These are phyloP conservation scores for Neoascia interrupta DNA, from an alignment of 2,888 invertebrate genomes.

Conservation along the genomic window DNA sequence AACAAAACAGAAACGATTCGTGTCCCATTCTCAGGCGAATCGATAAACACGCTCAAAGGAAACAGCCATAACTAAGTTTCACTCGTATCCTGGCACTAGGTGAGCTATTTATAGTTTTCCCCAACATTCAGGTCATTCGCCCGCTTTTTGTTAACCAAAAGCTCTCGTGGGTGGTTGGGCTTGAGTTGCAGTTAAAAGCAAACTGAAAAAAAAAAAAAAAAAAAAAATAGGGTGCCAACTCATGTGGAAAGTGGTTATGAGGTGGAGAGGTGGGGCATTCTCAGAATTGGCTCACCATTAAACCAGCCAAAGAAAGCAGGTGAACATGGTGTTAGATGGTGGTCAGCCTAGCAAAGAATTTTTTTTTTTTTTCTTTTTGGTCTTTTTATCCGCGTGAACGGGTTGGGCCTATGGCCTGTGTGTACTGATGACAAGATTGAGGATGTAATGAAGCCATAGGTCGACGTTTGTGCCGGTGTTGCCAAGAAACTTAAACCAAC, in stretches of 20 bases:
- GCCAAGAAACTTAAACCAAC: slow-evolving; percentile 44
- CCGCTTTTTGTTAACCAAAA: no score
- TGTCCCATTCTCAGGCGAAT: no score
- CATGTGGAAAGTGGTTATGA: slow-evolving; percentile 62
- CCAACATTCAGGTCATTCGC: no score
- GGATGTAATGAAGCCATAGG: slow-evolving; percentile 65
- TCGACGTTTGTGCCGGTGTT: slow-evolving; percentile 1
- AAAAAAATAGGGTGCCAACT: slow-evolving; percentile 48
- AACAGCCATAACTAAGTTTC: no score
- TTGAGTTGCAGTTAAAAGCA: no score
- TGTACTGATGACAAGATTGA: slow-evolving; percentile 43
- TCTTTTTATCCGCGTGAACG: slow-evolving; percentile 12
- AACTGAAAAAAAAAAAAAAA: no score
- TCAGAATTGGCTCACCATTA: slow-evolving; percentile 7
- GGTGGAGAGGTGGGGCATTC: slow-evolving; percentile 2
- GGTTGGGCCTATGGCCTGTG: slow-evolving; percentile 3
- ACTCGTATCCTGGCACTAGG: no score
- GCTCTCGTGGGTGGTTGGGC: no score
- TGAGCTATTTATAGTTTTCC: no score
- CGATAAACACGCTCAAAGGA: no score
- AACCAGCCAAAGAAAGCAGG: slow-evolving; percentile 42
- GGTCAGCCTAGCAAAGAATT: slow-evolving; percentile 37
- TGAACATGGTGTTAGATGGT: slow-evolving; percentile 52
- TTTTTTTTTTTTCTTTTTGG: slow-evolving; percentile 9
- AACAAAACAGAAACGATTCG: no score